These are phyloP conservation scores for Brenthis hecate DNA, from an alignment of 2,888 invertebrate species.

Conservation along the genomic window DNA sequence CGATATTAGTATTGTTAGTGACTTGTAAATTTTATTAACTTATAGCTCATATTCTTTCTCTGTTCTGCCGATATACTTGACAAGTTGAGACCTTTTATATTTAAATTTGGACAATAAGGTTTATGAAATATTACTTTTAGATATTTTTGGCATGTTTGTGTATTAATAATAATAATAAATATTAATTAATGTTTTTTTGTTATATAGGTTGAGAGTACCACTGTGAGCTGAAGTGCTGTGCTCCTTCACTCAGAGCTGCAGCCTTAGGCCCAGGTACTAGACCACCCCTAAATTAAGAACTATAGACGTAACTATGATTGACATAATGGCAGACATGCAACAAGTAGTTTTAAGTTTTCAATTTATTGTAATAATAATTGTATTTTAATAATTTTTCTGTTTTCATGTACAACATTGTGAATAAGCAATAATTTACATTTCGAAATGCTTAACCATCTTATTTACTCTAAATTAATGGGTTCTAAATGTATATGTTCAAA, in stretches of 20 bases:
- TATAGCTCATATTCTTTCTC: no score
- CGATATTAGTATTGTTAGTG: no score
- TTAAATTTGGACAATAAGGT: no score
- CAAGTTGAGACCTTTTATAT: no score
- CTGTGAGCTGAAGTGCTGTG: constrained; percentile 67
- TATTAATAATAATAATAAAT: no score
- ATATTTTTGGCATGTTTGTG: neutral
- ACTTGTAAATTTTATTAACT: no score
- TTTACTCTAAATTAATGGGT: constrained; percentile 6
- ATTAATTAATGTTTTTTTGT: constrained; percentile 32
- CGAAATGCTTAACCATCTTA: constrained; percentile 10
- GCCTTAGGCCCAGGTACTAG: constrained; percentile 75
- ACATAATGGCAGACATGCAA: constrained; percentile 75
- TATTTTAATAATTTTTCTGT: constrained; percentile 36
- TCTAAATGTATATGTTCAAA: constrained; percentile 3
- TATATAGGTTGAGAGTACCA: constrained; percentile 65
- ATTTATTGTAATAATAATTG: constrained; percentile 38
- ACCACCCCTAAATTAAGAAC: constrained; percentile 59
- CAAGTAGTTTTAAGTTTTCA: constrained; percentile 55
- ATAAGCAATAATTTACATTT: constrained; percentile 19
- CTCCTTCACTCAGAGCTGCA: constrained; percentile 51
- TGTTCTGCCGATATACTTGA: no score
- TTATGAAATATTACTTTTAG: no score
- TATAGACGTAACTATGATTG: constrained; percentile 73
- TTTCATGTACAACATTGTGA: constrained; percentile 35